These are phyloP conservation scores for Sebastes hubbsi DNA, from an alignment of 2,797 vertebrate species.

Conservation along the genomic window DNA sequence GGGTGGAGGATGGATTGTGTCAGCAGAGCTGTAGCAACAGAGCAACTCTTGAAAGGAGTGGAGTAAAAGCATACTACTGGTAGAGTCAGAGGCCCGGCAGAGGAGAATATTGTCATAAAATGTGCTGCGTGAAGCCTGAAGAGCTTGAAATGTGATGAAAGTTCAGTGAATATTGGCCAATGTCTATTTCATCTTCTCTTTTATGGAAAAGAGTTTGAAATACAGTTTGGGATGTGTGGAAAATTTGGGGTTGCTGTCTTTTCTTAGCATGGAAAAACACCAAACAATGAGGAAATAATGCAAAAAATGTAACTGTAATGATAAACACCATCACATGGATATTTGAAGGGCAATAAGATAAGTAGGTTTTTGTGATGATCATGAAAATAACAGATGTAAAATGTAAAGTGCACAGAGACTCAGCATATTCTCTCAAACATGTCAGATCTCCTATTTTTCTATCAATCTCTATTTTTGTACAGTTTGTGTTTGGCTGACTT, in stretches of 20 bases:
- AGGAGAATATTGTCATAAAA: background rate
- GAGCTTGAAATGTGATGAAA: background rate
- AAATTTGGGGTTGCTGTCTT: background rate
- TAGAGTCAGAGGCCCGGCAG: background rate
- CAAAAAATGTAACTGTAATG: background rate
- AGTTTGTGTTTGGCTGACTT: constrained; percentile 65
- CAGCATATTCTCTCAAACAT: constrained; percentile 39
- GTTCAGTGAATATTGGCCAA: background rate
- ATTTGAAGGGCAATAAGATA: constrained; percentile 31
- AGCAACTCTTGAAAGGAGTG: background rate
- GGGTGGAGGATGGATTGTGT: constrained; percentile 30
- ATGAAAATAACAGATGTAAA: constrained; percentile 16
- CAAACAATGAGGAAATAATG: background rate
- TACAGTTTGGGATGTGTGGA: background rate
- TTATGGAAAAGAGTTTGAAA: background rate
- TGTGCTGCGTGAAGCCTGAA: background rate
- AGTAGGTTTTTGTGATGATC: background rate
- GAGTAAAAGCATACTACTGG: background rate
- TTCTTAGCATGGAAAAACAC: background rate
- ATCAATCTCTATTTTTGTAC: constrained; percentile 81
- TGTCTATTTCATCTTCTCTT: background rate
- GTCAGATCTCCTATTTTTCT: constrained; percentile 81
- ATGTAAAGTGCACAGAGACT: constrained; percentile 33
- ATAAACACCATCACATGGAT: background rate
- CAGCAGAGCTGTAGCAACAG: constrained; percentile 14